Base-by-base conservation (phyloP, 2,113 vertebrate genomes). In the Cheilinus undulatus region DNA sequence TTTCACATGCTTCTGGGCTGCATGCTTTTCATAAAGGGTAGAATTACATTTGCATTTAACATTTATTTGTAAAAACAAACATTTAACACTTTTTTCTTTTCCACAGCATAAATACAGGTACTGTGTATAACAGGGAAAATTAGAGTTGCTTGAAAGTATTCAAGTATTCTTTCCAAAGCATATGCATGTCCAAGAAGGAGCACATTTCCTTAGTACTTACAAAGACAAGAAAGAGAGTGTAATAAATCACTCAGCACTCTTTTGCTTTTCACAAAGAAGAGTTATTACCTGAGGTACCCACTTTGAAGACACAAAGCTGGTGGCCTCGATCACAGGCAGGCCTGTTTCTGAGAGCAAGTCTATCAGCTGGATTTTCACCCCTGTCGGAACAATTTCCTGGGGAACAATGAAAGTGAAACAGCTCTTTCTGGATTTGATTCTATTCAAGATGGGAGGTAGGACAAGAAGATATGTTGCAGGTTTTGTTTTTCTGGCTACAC, bases 261-360 rank as follows among this genome's bases (percentile, higher is more conserved):
- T 73, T 71, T n/a, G 7, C 51, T 52, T 14, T 67, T 59, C 46
- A 88, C 62, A 78, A 78, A 74, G 64, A 61, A 57, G 72, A 78
- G 51, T 76, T 84, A 94, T 80, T 96, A 99, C 97, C 96, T 98
- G 97, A 22, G 96, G 96, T 27, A 98, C 95, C 97, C 97, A 97
- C 92, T 93, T 96, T 92, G 96, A 95, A 78, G 96, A 98, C 73
- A 99, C 97, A 77, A 99, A 99, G 86, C 97, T 97, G 77, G 97
- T 99, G 62, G 94, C 96, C 93, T 98, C 97, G 68, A 98, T 95
- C 75, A 94, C 95, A 82, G 96, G 62, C 73, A 98, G 88, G 68
- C 97, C 96, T 70, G 96, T 95, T 91, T 92, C 93, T 54, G 97
- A 98, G 71, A 99, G 96, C 85, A 88, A 94, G 87, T 97, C 93